phyloP scores from a whole-genome alignment of 2,888 invertebrate species.

The Coelopa pilipes region DNA sequence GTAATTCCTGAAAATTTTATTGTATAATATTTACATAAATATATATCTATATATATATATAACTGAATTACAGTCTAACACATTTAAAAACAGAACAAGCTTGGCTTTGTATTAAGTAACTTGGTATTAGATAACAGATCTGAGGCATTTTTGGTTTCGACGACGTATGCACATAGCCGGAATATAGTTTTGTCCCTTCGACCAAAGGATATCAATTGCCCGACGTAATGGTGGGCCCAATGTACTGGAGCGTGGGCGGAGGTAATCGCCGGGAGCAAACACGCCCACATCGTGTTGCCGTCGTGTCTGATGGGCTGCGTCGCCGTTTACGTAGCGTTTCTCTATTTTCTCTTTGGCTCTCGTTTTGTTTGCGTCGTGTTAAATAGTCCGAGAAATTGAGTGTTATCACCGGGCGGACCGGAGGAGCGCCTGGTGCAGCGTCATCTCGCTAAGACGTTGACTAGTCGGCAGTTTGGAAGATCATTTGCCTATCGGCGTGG shows the following conservation, averaged over 20 bases:
- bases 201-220: too few species aligned
- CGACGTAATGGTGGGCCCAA: too few species aligned
- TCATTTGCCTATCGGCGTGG: neutral
- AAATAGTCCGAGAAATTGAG: constrained; percentile 65
- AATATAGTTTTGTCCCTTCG: neutral
- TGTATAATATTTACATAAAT: too few species aligned
- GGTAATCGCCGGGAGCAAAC: neutral
- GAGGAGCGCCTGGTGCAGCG: neutral
- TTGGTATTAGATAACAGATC: neutral
- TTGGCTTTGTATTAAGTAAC: neutral
- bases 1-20: too few species aligned
- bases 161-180: neutral
- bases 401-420: constrained; percentile 48
- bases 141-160: neutral
- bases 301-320: neutral
- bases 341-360: neutral
- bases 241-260: too few species aligned
- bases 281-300: neutral
- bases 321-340: neutral
- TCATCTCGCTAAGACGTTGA: neutral
- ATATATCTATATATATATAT: too few species aligned
- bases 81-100: too few species aligned
- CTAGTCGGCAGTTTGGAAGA: neutral
- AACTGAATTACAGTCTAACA: too few species aligned
- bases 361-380: constrained; percentile 46